Conservation (phyloP, 1,140 invertebrate species). For the Platyscapa corneri region DNA sequence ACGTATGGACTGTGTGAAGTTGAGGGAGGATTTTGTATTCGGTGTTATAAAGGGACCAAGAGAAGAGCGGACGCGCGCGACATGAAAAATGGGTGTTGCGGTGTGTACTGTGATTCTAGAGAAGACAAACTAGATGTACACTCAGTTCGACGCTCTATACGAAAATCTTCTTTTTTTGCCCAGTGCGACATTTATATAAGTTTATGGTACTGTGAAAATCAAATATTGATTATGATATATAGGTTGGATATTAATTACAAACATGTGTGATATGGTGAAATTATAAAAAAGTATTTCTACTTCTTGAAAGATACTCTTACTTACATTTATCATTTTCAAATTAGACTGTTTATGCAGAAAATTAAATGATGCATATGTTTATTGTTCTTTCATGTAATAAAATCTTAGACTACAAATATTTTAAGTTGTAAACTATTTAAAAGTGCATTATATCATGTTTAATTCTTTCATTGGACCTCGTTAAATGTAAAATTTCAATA, state of each 20-base stretch:
- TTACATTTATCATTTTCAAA: too few relatives aligned
- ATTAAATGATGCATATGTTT: too few relatives aligned
- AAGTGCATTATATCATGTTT: too few relatives aligned
- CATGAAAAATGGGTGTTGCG: constrained; percentile 25
- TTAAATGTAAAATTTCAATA: too few relatives aligned
- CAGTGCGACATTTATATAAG: not conserved
- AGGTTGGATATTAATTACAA: not conserved
- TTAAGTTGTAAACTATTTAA: too few relatives aligned
- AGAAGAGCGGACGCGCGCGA: not conserved
- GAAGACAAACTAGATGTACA: constrained; percentile 36
- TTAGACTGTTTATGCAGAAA: too few relatives aligned
- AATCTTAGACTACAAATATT: too few relatives aligned
- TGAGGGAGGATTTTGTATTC: constrained; percentile 1
- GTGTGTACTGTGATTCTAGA: constrained; percentile 15
- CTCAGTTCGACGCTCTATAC: not conserved
- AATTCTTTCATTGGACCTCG: too few relatives aligned
- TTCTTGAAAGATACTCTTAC: too few relatives aligned
- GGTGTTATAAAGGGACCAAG: not conserved
- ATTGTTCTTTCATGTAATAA: too few relatives aligned
- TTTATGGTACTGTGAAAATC: not conserved
- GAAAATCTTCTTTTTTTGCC: not conserved
- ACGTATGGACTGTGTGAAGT: not conserved
- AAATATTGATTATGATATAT: not conserved
- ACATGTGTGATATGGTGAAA: too few relatives aligned
- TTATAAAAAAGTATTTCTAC: too few relatives aligned